Evolutionary conservation across 2,797 vertebrate species (phyloP).

Genomic region (Sardinella longiceps): DNA sequence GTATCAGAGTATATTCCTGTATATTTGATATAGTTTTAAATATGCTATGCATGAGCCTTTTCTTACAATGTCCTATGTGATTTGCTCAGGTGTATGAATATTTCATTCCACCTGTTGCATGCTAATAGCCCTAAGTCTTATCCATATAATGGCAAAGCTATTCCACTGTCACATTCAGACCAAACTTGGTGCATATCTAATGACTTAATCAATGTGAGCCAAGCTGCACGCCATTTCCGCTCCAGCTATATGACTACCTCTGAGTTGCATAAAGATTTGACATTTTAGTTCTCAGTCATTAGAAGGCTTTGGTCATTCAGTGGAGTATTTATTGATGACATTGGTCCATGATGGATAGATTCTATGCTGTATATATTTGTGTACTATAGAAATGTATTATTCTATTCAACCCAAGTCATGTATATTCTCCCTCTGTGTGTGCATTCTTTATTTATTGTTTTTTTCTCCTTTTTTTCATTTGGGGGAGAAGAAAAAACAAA

Average conservation of each 20-base stretch:
- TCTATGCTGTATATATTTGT: not conserved
- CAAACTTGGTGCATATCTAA: conserved; percentile 39
- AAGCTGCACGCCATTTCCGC: conserved; percentile 4
- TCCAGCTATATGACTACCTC: conserved; percentile 13
- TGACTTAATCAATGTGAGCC: conserved; percentile 54
- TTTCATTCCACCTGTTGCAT: conserved; percentile 38
- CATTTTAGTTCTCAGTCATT: conserved; percentile 40
- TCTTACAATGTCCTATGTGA: not conserved
- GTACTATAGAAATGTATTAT: not conserved
- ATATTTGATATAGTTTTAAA: too few species aligned
- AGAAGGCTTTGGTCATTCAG: too few species aligned
- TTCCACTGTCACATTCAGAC: conserved; percentile 35
- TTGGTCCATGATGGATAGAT: not conserved
- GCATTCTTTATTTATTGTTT: not conserved
- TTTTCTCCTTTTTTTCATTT: not conserved
- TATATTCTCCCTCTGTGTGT: too few species aligned
- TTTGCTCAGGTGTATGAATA: conserved; percentile 41
- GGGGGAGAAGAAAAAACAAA: not conserved
- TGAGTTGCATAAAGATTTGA: conserved; percentile 41
- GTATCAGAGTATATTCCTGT: too few species aligned
- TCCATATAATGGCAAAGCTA: conserved; percentile 40
- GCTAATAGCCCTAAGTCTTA: conserved; percentile 42
- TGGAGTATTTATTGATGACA: not conserved
- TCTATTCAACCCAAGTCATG: too few species aligned
- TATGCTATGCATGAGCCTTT: too few species aligned